A percentile compares a stretch with the other conserved stretches of the same genome.
Conservation (phyloP, 2,797 vertebrate species). For the Chaetophractus vellerosus region DNA sequence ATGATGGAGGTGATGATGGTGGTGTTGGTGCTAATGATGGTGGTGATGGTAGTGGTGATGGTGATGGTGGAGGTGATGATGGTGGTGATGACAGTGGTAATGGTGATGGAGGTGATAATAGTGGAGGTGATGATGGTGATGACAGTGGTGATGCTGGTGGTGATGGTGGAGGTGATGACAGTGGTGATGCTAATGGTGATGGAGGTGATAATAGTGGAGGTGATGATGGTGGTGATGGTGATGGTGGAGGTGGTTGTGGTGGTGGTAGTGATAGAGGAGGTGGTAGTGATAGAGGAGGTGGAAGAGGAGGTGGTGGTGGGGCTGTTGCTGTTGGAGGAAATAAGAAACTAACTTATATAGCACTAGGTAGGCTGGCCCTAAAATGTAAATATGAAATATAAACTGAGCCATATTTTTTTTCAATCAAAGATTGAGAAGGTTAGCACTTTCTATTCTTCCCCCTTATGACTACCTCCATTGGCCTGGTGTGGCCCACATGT, state of each 20-base stretch:
- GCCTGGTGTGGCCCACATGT: neutral
- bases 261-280: too few relatives aligned
- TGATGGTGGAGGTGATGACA: too few relatives aligned
- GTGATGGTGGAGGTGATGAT: neutral
- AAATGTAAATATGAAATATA: neutral
- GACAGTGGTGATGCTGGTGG: fast-evolving
- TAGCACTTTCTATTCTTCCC: neutral
- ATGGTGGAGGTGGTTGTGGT: too few relatives aligned
- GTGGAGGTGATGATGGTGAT: too few relatives aligned
- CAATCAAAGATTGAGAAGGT: neutral
- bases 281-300: neutral
- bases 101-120: neutral
- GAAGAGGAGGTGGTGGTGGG: neutral
- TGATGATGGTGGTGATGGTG: neutral
- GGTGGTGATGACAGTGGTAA: neutral
- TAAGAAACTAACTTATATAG: neutral
- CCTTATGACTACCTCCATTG: neutral
- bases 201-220: neutral
- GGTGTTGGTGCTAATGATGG: too few relatives aligned
- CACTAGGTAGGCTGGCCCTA: neutral
- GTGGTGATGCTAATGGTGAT: neutral
- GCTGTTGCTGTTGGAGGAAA: neutral
- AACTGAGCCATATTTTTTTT: neutral
- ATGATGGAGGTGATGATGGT: too few relatives aligned
- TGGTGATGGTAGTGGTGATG: too few relatives aligned